A percentile compares a stretch with the other conserved stretches of the same genome.
Evolutionary conservation across 2,113 vertebrate genomes (phyloP).

Genomic region (Alectura lathami): DNA sequence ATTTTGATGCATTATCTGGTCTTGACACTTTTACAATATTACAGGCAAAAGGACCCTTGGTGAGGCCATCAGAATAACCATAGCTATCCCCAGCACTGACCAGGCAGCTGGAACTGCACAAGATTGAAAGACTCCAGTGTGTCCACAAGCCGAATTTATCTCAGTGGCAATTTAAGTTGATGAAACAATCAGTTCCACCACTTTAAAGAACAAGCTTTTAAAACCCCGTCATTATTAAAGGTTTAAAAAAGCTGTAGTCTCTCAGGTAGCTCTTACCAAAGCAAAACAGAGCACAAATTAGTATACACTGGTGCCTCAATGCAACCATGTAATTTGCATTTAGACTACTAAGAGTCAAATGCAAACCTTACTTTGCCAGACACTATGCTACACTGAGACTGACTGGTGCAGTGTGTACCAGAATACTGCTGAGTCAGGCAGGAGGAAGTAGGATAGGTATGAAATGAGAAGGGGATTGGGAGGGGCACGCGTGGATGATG

Average conservation of each 20-base stretch:
- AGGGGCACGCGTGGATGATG: fast-evolving
- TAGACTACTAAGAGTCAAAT: not conserved
- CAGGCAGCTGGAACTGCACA: not conserved
- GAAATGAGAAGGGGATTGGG: not conserved
- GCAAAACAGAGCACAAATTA: not conserved
- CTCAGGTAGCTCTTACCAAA: slow-evolving; percentile 13
- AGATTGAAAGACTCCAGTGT: not conserved
- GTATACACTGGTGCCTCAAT: not conserved
- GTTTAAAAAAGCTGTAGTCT: not conserved
- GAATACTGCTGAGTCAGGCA: not conserved
- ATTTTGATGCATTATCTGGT: not conserved
- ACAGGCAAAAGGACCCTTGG: not conserved
- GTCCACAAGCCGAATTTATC: not conserved
- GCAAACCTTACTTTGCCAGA: not conserved
- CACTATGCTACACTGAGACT: fast-evolving
- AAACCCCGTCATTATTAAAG: not conserved
- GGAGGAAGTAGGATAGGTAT: not conserved
- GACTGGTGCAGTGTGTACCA: fast-evolving
- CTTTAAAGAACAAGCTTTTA: not conserved
- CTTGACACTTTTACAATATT: not conserved
- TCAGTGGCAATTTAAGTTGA: not conserved
- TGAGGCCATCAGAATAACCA: not conserved
- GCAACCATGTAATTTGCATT: not conserved
- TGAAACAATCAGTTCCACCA: not conserved
- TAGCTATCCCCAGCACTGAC: not conserved